A percentile compares a stretch with the other conserved stretches of the same genome.
phyloP scores from a whole-genome alignment of 2,888 invertebrate genomes.

The Zaprionus lineosus region DNA sequence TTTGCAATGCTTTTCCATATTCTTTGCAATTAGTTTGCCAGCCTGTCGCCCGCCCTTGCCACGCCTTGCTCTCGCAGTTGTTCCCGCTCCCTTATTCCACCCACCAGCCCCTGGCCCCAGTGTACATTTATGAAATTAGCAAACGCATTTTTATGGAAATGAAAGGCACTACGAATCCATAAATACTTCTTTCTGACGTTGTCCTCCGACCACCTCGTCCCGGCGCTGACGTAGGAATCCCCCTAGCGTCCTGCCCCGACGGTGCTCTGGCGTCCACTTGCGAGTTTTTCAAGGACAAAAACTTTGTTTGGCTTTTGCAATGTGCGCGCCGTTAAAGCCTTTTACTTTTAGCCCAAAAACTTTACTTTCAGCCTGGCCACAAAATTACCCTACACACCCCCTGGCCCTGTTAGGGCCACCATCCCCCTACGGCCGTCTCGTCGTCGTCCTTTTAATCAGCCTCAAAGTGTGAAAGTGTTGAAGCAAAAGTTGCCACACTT shows the following conservation, averaged over 20 bases:
- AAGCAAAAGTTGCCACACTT: constrained; percentile 34
- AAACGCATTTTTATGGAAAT: constrained; percentile 72
- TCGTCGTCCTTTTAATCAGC: constrained; percentile 50
- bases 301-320: constrained; percentile 63
- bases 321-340: constrained; percentile 63
- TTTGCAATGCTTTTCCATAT: constrained; percentile 68
- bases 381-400: constrained; percentile 15
- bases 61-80: too few species aligned
- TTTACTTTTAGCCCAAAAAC: constrained; percentile 67
- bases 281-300: constrained; percentile 70
- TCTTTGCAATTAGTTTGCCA: constrained; percentile 76
- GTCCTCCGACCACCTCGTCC: constrained; percentile 19
- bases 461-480: constrained; percentile 41
- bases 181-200: constrained; percentile 37
- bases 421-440: constrained; percentile 27
- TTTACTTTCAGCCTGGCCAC: constrained; percentile 33
- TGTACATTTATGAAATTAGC: constrained; percentile 71
- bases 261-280: background rate
- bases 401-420: too few species aligned
- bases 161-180: constrained; percentile 31
- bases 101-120: background rate
- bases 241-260: too few species aligned
- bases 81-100: background rate
- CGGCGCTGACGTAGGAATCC: background rate
- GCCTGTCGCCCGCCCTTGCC: background rate